Base-by-base conservation (phyloP, 2,888 invertebrate species). In the Pachliopta kotzebuea region DNA sequence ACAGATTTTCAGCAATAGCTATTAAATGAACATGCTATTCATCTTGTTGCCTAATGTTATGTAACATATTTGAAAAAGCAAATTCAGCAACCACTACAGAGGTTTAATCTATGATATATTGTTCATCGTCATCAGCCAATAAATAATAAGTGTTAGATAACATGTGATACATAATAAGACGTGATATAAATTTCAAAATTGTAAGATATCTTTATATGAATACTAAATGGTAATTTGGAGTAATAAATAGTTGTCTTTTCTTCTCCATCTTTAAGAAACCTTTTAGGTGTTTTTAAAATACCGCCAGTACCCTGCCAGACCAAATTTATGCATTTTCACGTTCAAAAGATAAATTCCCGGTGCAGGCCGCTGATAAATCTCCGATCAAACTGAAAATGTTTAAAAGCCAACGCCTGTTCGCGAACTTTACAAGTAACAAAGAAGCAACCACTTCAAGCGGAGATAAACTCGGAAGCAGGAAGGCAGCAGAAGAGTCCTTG, bases 391-490 rank as follows among this genome's bases (percentile, higher is more conserved):
- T 67, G 67, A 68, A 69, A 68, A 68, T 68, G 65, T 66, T 53
- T 45, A 59, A 60, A 69, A 63, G 64, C 53, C 54, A 63, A 63
- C 63, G 70, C 63, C 66, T 63, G 59, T 57, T 55, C 56, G 64
- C 42, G 70, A 71, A 73, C 69, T 74, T 70, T 67, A 70, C 71
- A 73, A 73, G 71, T 73, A 71, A 64, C 67, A 65, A 71, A 75
- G 73, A 67, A 72, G 68, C 70, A 69, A 70, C 71, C 69, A 73
- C 73, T 66, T 62, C 60, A 66, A 68, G 68, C 71, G 69, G 72
- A 74, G 77, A 76, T 78, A 76, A 77, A 75, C 72, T 74, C 68
- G 64, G 69, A 62, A 68, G 70, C 68, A 71, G 68, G 65, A 57
- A 61, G 59, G 60, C 60, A 53, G 17, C 65, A 68, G 65, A 70